Evolutionary conservation across 2,113 vertebrate species (phyloP), one percentile per base, ranked within the genome.

Genomic region (Ranitomeya variabilis): DNA sequence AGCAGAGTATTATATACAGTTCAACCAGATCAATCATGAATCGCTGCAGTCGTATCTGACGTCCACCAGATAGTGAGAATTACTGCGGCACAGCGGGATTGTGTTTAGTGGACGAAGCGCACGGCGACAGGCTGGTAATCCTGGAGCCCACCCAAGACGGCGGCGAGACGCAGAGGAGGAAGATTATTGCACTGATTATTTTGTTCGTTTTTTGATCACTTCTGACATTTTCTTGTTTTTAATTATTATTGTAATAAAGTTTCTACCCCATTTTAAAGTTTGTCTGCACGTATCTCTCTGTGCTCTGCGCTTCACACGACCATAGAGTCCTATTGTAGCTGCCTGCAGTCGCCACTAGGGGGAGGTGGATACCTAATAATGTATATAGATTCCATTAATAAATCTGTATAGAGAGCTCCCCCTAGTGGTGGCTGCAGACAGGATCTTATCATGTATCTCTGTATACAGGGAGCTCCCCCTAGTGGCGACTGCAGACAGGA

Each of bases 1-100:
- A 91, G 93, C 95, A 71, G 93, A 97, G 93, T 98, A 97, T 86
- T 96, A 96, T 60, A 96, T 98, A 0, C 94, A 93, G 19, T 94
- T 97, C 71, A 90, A 91, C 87, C 95, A 92, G 37, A 91, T 90
- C 57, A 77, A 92, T 76, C 93, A 93, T 57, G 92, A 93, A 21
- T 83, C 82, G 4, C 15, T 82, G 15, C 57, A 90, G n/a, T 90
- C 78, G 0, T 59, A 80, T 31, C 23, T 69, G 62, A 19, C 21
- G 4, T 67, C 16, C 16, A 7, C 54, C 51, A 69, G 81, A 12
- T 54, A 83, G 31, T 52, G 45, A 69, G 62, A 9, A 66, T 66
- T n/a, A 26, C 62, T 26, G 5, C 14, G 51, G 64, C 82, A 84
- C 64, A 84, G 82, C 82, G 10, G 82, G 64, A 71, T 84, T 84